These are phyloP conservation scores for Drosophila fungiperda DNA, from an alignment of 2,888 invertebrate species.

Conservation along the genomic window DNA sequence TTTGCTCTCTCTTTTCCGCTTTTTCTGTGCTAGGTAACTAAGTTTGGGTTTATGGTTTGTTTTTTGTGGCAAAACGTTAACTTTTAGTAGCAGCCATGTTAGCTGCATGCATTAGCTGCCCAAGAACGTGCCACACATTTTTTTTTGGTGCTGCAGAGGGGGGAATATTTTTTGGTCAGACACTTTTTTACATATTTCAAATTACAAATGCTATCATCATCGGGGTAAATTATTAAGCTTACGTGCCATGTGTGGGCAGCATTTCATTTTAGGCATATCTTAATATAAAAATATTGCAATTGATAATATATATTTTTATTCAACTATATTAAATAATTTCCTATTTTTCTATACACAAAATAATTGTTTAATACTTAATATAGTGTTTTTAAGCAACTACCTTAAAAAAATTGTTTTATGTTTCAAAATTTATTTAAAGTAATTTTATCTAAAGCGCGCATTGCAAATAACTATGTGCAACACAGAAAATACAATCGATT, in stretches of 20 bases:
- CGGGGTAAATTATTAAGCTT: constrained; percentile 23
- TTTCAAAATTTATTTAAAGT: background rate
- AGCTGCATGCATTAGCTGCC: constrained; percentile 34
- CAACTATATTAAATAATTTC: background rate
- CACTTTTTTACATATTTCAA: constrained; percentile 2
- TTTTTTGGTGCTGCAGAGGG: background rate
- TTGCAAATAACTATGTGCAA: background rate
- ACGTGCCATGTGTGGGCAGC: background rate
- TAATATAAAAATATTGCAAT: background rate
- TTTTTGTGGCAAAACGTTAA: constrained; percentile 33
- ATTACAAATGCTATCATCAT: constrained; percentile 32
- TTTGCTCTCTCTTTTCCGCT: background rate
- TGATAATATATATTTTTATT: background rate
- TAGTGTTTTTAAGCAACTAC: no score
- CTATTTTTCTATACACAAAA: background rate
- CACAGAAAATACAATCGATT: constrained; percentile 18
- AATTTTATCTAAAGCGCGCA: background rate
- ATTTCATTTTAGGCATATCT: background rate
- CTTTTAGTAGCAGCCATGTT: constrained; percentile 40
- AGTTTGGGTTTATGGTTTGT: constrained; percentile 41
- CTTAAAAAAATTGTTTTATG: no score
- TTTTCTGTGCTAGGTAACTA: constrained; percentile 20
- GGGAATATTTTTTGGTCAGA: background rate
- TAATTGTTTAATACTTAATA: background rate
- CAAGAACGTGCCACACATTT: constrained; percentile 18